Evolutionary conservation across 2,797 vertebrate species (phyloP), one percentile per base, ranked within the genome.

Genomic region (Crenichthys baileyi): DNA sequence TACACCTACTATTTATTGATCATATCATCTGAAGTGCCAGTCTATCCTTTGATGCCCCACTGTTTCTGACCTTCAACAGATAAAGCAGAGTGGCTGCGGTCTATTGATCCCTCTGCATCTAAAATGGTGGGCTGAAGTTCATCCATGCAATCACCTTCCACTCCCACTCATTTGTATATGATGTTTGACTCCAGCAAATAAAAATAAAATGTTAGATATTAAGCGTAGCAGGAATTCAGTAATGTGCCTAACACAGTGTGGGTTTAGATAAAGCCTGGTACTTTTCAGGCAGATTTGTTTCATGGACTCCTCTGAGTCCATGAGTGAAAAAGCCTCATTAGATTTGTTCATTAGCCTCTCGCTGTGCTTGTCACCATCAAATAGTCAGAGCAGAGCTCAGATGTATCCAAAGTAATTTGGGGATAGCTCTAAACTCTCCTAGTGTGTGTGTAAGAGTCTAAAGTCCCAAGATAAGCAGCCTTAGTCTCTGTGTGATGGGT

Each of bases 321-420:
- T 75, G 79, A 89, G 82, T 76, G 70, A 83, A 85, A 85, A 76
- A 82, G 83, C 82, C 83, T 91, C 89, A 93, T 93, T 92, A 91
- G 75, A 86, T 90, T 83, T 87, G 80, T 91, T 94, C 89, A 94
- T 93, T 94, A 92, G 90, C 85, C 84, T 86, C 92, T 90, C 55
- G 77, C 88, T 92, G 89, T 88, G 90, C 85, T 81, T 86, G 83
- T 93, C 84, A 87, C 80, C 85, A 85, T 78, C 81, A 93, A 87
- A 88, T 91, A 92, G 93, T 92, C 91, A 91, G 88, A 83, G 83
- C 68, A 7, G 65, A 81, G 77, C 83, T 88, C 82, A 83, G 85
- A 72, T 79, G 85, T 82, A 89, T 76, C 75, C 76, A 81, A 79
- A 90, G 60, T 77, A 8, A 89, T 89, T 78, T 82, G 41, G 77